Evolutionary conservation across 2,797 vertebrate genomes (phyloP), one percentile per base, ranked within the genome.

Genomic region (Sebastes reedi): DNA sequence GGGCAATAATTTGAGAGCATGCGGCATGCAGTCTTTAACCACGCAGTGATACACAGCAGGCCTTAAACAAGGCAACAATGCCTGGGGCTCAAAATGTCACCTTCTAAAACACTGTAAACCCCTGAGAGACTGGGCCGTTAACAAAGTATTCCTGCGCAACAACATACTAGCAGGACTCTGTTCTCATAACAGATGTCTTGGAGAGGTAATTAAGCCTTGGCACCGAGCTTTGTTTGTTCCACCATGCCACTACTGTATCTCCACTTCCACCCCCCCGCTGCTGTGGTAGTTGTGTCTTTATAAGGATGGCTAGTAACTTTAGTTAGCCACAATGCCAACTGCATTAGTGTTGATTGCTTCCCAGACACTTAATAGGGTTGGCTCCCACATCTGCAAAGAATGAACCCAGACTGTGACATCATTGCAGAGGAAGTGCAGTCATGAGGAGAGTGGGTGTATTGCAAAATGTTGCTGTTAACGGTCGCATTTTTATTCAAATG

Each of bases 301-400:
- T 89, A 87, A 84, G 88, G 85, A 87, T 85, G 88, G 85, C 80
- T 73, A 70, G 76, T 88, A 81, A 89, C 83, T 85, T 83, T 25
- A 86, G 70, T 84, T 88, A 75, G 76, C 81, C 67, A 16, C 74
- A 79, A 20, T 73, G 81, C 86, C 84, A 85, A 79, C 67, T 88
- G 86, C 82, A 83, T 83, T 89, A 88, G 73, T 75, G 77, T 81
- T 91, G 91, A 94, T 92, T 93, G 91, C 90, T 94, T 94, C 88
- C 91, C 83, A 85, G 83, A 89, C 36, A 84, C 65, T 91, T 92
- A 88, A 94, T 75, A 60, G 72, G 61, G 8, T 85, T 80, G 75
- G 79, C 82, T 88, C 78, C 82, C 87, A 93, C 92, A 94, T 94
- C 90, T 94, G 93, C 90, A 89, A 88, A 79, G 84, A 93, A 91